phyloP scores from a whole-genome alignment of 2,797 vertebrate genomes.

The Scolopax bukidnonensis region DNA sequence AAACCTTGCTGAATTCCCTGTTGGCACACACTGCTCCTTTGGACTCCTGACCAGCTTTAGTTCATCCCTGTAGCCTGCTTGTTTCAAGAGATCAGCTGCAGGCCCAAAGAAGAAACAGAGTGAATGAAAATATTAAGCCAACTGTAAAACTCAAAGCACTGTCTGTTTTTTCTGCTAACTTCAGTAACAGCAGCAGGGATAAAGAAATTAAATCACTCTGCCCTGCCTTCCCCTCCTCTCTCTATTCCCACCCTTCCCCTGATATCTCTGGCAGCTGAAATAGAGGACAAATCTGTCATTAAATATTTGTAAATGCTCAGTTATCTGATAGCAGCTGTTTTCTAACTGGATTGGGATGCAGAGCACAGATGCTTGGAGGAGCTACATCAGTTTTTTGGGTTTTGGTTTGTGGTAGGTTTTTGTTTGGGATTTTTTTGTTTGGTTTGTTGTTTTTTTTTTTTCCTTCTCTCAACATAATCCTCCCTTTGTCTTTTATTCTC shows the following conservation, averaged over 20 bases:
- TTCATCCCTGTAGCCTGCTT: neutral
- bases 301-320: constrained; percentile 71
- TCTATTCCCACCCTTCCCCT: neutral
- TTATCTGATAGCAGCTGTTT: constrained; percentile 62
- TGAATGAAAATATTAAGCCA: neutral
- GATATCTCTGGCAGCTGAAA: constrained; percentile 5
- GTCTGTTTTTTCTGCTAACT: constrained; percentile 1
- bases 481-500: neutral
- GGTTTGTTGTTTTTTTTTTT: neutral
- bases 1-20: neutral
- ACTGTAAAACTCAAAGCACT: neutral
- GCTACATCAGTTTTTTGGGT: neutral
- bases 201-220: constrained; percentile 5
- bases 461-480: neutral
- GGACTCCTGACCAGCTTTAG: neutral
- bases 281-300: constrained; percentile 64
- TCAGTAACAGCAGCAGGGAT: neutral
- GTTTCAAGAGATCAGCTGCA: neutral
- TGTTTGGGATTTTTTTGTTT: neutral
- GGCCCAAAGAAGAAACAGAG: neutral
- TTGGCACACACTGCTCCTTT: fast-evolving
- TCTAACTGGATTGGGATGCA: constrained; percentile 21
- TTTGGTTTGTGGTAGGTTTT: neutral
- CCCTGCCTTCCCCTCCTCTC: neutral
- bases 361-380: constrained; percentile 43